These are phyloP conservation scores for Aleiodes sp. DNA, from an alignment of 1,140 invertebrate genomes.

Conservation along the genomic window DNA sequence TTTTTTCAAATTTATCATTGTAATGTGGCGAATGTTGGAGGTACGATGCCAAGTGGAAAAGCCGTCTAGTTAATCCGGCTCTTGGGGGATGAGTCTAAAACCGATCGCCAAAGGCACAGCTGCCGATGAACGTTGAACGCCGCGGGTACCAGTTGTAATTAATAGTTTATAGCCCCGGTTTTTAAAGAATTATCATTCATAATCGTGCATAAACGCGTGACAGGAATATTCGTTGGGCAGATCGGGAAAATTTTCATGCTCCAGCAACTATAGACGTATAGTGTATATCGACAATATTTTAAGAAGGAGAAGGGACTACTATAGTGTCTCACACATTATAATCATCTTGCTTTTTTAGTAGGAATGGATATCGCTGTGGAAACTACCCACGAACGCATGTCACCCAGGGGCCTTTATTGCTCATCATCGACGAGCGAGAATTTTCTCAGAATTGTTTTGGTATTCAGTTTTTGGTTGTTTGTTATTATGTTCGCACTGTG, in stretches of 20 bases:
- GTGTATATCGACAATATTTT: neutral
- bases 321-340: constrained; percentile 5
- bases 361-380: neutral
- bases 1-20: too few species aligned
- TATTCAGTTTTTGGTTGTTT: neutral
- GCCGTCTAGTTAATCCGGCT: constrained; percentile 5
- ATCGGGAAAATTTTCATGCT: neutral
- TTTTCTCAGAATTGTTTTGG: neutral
- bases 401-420: neutral
- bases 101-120: constrained; percentile 18
- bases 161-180: constrained; percentile 35
- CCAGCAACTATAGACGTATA: neutral
- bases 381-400: neutral
- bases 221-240: constrained; percentile 12
- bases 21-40: too few species aligned
- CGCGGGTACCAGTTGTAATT: constrained; percentile 30
- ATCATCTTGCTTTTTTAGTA: neutral
- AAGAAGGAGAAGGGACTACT: neutral
- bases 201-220: constrained; percentile 28
- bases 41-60: neutral
- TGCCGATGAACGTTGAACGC: constrained; percentile 31
- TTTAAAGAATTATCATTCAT: constrained; percentile 38
- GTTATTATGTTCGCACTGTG: neutral
- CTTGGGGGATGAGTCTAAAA: constrained; percentile 1
- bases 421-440: too few species aligned